Percentiles rank a stretch among this genome's conserved stretches.
phyloP scores from a whole-genome alignment of 2,888 invertebrate species.

The Lasioglossum zephyrum region DNA sequence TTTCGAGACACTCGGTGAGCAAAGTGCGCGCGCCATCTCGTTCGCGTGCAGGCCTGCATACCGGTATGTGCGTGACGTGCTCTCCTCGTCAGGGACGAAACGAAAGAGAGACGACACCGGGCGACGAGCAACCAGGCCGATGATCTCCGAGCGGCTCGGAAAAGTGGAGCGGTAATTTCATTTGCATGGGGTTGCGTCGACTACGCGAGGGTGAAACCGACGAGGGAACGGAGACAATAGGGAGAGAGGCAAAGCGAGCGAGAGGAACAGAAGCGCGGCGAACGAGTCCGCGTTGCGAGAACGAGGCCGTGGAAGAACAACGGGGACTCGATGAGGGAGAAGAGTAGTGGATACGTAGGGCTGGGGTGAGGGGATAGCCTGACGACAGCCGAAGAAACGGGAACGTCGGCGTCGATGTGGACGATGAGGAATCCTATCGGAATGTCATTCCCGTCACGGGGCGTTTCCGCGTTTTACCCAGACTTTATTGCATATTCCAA shows the following conservation, averaged over 20 bases:
- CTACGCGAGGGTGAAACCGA: slow-evolving; percentile 38
- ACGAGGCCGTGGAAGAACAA: slow-evolving; percentile 30
- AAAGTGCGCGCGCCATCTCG: background rate
- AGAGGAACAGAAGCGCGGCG: slow-evolving; percentile 17
- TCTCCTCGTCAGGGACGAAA: slow-evolving; percentile 25
- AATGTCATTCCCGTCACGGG: slow-evolving; percentile 69
- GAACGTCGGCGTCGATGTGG: slow-evolving; percentile 30
- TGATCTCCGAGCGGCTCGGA: slow-evolving; percentile 53
- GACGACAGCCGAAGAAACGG: slow-evolving; percentile 26
- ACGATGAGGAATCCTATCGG: slow-evolving; percentile 69
- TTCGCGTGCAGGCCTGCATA: background rate
- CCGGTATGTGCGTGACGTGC: background rate
- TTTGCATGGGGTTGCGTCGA: slow-evolving; percentile 67
- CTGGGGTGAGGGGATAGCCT: background rate
- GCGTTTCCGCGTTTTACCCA: slow-evolving; percentile 56
- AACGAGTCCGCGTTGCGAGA: slow-evolving; percentile 22
- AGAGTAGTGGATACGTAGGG: background rate
- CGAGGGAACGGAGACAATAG: slow-evolving; percentile 28
- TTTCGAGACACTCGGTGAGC: background rate
- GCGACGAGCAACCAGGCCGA: slow-evolving; percentile 49
- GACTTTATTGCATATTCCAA: slow-evolving; percentile 69
- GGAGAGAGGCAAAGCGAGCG: slow-evolving; percentile 10
- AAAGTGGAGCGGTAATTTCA: slow-evolving; percentile 75
- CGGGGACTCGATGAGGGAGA: background rate
- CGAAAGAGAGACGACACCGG: slow-evolving; percentile 47